phyloP scores from a whole-genome alignment of 2,113 vertebrate genomes.

The Pogonocichla stellata region DNA sequence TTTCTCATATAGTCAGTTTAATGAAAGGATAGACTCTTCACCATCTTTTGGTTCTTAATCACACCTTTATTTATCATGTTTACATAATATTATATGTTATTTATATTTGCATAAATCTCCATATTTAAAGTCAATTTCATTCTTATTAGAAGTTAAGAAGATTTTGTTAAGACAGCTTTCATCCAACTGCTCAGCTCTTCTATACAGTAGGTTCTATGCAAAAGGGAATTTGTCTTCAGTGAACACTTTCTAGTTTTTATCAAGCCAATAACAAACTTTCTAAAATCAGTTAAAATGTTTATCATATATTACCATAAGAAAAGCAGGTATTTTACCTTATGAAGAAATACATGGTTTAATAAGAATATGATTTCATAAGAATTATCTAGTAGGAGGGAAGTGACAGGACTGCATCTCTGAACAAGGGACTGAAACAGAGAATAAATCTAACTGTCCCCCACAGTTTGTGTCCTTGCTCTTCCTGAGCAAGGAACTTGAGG shows the following conservation, averaged over 20 bases:
- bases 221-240: not conserved
- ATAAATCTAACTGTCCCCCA: not conserved
- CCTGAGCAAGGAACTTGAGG: not conserved
- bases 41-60: not conserved
- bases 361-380: not conserved
- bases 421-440: not conserved
- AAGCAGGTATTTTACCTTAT: not conserved
- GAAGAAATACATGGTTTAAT: not conserved
- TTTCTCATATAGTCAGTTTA: not conserved
- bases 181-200: not conserved
- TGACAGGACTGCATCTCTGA: not conserved
- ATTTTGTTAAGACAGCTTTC: not conserved
- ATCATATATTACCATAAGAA: not conserved
- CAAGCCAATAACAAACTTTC: not conserved
- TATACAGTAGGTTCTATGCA: not conserved
- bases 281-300: not conserved
- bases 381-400: not conserved
- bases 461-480: not conserved
- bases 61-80: not conserved
- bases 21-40: not conserved
- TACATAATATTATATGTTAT: not conserved
- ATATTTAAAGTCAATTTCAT: not conserved
- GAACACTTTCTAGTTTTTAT: not conserved
- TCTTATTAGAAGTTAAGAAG: not conserved
- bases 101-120: not conserved